Conservation (phyloP, 2,797 vertebrate species). For the Mormyrops boulengeri region DNA sequence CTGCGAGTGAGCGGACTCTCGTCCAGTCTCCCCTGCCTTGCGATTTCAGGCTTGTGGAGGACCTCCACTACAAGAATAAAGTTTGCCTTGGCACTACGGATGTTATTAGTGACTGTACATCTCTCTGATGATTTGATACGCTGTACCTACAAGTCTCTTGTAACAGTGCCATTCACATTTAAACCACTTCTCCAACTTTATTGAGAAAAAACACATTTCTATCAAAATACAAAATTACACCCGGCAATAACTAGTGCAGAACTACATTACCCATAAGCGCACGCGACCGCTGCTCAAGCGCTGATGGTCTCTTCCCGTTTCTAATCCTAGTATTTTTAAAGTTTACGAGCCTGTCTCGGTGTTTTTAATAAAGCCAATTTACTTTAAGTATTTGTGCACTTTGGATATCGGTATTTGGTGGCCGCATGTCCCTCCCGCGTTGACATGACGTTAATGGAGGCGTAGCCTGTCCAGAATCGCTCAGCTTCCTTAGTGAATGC, state of each 20-base stretch:
- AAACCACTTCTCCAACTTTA: background rate
- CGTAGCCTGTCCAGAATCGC: background rate
- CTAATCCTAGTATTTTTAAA: background rate
- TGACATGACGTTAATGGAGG: background rate
- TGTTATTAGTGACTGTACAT: background rate
- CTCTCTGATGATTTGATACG: background rate
- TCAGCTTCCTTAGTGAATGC: conserved; percentile 9
- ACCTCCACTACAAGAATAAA: background rate
- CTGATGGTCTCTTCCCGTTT: background rate
- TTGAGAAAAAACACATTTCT: background rate
- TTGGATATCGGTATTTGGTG: background rate
- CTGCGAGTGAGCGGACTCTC: background rate
- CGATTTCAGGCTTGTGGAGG: background rate
- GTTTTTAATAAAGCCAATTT: background rate
- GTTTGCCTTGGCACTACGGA: background rate
- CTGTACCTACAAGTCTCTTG: background rate
- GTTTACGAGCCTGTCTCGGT: background rate
- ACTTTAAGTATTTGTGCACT: background rate
- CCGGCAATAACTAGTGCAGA: background rate
- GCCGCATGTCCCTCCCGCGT: background rate
- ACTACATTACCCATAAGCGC: conserved; percentile 3
- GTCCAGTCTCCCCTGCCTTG: background rate
- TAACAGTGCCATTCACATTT: background rate
- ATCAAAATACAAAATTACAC: background rate
- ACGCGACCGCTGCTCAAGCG: background rate